Evolutionary conservation across 2,113 vertebrate species (phyloP).

Genomic region (Passer domesticus): DNA sequence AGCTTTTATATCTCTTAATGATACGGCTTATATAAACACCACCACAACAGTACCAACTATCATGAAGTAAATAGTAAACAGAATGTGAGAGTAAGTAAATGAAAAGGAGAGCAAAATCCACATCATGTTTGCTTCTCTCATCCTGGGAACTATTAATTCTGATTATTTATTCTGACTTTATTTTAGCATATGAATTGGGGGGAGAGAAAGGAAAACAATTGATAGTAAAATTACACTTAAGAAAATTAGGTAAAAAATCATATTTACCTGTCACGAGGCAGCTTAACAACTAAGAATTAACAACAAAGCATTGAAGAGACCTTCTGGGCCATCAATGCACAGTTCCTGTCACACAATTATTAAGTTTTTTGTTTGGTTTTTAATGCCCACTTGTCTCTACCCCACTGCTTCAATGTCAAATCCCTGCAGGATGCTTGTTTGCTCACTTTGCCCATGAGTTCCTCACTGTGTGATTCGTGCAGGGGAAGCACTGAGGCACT

Average conservation of each 20-base stretch:
- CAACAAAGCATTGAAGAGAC: not conserved
- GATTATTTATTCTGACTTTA: not conserved
- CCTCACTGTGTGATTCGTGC: not conserved
- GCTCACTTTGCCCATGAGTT: fast-evolving
- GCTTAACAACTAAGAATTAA: not conserved
- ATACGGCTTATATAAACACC: not conserved
- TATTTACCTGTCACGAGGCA: not conserved
- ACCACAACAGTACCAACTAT: not conserved
- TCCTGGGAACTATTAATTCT: not conserved
- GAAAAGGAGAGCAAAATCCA: not conserved
- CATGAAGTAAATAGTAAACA: not conserved
- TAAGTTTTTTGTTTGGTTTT: not conserved
- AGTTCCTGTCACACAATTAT: not conserved
- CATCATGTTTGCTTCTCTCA: not conserved
- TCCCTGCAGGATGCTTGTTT: not conserved
- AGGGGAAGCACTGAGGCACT: not conserved
- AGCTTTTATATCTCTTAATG: not conserved
- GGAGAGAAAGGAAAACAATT: not conserved
- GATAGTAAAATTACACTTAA: not conserved
- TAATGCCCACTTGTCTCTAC: not conserved
- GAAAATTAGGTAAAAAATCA: not conserved
- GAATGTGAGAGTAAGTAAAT: not conserved
- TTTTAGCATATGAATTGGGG: not conserved
- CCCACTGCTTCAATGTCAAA: not conserved
- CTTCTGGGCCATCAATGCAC: not conserved